Base-by-base conservation (phyloP, 2,113 vertebrate species). In the Athene noctua region DNA sequence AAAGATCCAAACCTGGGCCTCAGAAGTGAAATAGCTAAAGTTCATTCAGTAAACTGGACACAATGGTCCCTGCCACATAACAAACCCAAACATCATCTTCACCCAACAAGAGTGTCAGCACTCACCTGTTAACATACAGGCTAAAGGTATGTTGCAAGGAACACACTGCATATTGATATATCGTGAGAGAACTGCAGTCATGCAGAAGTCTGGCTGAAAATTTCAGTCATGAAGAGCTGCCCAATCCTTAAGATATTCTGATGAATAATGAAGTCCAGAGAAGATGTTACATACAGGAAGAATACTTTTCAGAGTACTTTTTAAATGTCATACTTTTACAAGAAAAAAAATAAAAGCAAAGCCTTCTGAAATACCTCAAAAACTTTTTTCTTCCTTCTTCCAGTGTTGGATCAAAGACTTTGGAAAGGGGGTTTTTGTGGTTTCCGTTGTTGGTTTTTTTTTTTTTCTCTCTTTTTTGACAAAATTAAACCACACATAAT, bases 341-440 rank as follows among this genome's bases (percentile, higher is more conserved):
- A 46, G 23, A 15, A 71, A 63, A 63, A 68, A 36, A 51, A 32
- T 16, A n/a, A 62, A 71, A 80, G 4, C 10, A 77, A 80, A 57
- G 7, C 12, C 30, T 65, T 82, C 18, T 80, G 32, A 88, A 88
- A 90, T 71, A 81, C 13, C 21, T 63, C 21, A 75, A 13, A 74
- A 79, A 78, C 1, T 40, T 36, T 77, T 79, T 55, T 3, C 3
- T 90, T 68, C 38, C 5, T 38, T 82, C n/a, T 74, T 68, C 49
- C 9, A 32, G 19, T 82, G 20, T 38, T 47, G 13, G 9, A 82
- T 58, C 10, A 42, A 63, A 67, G 52, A 59, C 8, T 63, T 67
- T 13, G 2, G 8, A 51, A 71, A 85, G 62, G 2, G 2, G 4
- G 1, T 2, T 13, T 38, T 78, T 23, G 10, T 1, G 1, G 14